Conservation (phyloP, 1,140 invertebrate species). For the Drosophila bocqueti region DNA sequence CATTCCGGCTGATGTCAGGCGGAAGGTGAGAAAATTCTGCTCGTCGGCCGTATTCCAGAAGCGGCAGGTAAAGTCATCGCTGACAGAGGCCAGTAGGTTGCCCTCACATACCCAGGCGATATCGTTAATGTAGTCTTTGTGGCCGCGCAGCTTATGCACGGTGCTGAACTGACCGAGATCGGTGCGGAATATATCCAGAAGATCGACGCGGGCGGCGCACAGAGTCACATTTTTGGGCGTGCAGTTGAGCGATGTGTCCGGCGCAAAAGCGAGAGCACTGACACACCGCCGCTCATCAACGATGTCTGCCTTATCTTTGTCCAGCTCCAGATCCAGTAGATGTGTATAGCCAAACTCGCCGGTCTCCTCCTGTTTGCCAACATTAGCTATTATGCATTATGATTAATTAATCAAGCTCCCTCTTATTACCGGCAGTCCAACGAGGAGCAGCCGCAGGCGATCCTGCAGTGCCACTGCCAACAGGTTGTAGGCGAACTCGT, state of each 20-base stretch:
- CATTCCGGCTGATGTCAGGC: conserved; percentile 89
- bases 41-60: conserved; percentile 88
- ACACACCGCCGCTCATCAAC: conserved; percentile 62
- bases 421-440: conserved; percentile 67
- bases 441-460: conserved; percentile 58
- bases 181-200: conserved; percentile 87
- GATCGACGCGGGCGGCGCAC: conserved; percentile 86
- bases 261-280: conserved; percentile 87
- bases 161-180: conserved; percentile 86
- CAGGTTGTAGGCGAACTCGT: conserved; percentile 77
- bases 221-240: conserved; percentile 88
- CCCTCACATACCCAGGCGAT: conserved; percentile 90
- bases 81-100: conserved; percentile 89
- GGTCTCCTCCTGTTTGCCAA: conserved; percentile 62
- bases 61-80: conserved; percentile 91
- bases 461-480: conserved; percentile 63
- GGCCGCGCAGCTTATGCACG: conserved; percentile 83
- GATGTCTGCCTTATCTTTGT: conserved; percentile 46
- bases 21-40: conserved; percentile 87
- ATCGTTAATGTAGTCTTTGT: conserved; percentile 90
- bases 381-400: neutral
- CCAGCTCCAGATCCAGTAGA: conserved; percentile 86
- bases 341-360: conserved; percentile 71
- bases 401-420: neutral
- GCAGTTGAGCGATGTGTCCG: conserved; percentile 87